A percentile compares a stretch with the other conserved stretches of the same genome.
These are phyloP conservation scores for Pogoniulus pusillus DNA, from an alignment of 2,797 vertebrate genomes.

Conservation along the genomic window DNA sequence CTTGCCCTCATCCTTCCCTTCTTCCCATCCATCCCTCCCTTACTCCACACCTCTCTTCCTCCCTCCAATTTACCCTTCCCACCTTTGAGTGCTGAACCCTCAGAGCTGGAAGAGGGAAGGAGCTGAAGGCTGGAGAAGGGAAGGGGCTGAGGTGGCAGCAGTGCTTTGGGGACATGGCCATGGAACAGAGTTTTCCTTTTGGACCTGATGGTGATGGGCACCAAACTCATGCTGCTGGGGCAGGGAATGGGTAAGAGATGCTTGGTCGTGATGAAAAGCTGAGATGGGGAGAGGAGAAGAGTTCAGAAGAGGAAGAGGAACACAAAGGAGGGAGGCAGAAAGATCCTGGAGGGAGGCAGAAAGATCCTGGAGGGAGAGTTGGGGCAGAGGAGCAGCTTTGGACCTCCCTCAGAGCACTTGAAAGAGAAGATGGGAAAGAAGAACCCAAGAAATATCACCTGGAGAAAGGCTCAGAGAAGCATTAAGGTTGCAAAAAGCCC, in stretches of 20 bases:
- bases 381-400: neutral
- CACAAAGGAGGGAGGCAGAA: neutral
- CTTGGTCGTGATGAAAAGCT: fast-evolving
- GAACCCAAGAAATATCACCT: neutral
- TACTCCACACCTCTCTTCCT: neutral
- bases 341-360: neutral
- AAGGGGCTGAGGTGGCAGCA: fast-evolving
- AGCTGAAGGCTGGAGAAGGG: neutral
- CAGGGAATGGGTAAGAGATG: neutral
- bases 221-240: neutral
- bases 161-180: fast-evolving
- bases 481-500: too few relatives aligned
- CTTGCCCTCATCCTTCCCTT: neutral
- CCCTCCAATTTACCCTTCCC: neutral
- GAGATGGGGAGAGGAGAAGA: neutral
- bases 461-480: too few relatives aligned
- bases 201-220: neutral
- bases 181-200: fast-evolving
- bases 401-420: neutral
- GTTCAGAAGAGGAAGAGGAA: neutral
- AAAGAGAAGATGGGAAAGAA: neutral
- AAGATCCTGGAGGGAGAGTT: too few relatives aligned
- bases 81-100: neutral
- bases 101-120: neutral
- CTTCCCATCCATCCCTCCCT: too few relatives aligned